Base-by-base conservation (phyloP, 2,888 invertebrate species). In the Microplitis manilae region DNA sequence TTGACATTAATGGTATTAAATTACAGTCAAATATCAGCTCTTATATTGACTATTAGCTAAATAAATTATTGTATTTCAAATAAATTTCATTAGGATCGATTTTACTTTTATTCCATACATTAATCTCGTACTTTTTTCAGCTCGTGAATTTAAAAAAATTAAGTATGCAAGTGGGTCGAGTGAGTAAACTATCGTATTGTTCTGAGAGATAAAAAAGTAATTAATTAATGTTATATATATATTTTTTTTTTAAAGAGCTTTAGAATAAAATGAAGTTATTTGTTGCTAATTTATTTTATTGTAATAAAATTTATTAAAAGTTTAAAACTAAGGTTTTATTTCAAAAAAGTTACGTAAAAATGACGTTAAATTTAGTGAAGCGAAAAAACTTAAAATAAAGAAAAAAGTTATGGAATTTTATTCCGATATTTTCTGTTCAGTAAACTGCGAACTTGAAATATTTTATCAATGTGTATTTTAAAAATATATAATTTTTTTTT, bases 351-450 rank as follows among this genome's bases (percentile, higher is more conserved):
- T 50, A 50, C 13, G 50, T 13, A 8, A 13, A 50, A 50, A 50
- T 30, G 30, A 30, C 50, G 50, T 8, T 13, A 13, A 13, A 50
- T 50, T 50, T 50, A 13, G 50, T 50, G 50, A 8, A 50, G 50
- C 50, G 50, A 50, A 50, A 50, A 50, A 50, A 50, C 50, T 50
- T 50, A 64, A 73, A 62, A n/a, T 38, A 40, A 62, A 71, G n/a
- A 20, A 60, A 62, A 73, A 64, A 67, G 30, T 17, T 13, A 50
- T 15, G 20, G 50, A 65, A 73, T 41, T 41, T 38, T 20, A 41
- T 65, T 30, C 13, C 50, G 30, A 59, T 50, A 73, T 64, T 65
- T 13, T 17, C 59, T 65, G 38, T 65, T 50, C 41, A 59, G 17
- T 41, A 13, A 7, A 50, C 30, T 30, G 17, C n/a, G 15, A 9